A percentile compares a stretch with the other conserved stretches of the same genome.
phyloP scores from a whole-genome alignment of 64 coral and sea anemone species.

The Anthopleura sola region DNA sequence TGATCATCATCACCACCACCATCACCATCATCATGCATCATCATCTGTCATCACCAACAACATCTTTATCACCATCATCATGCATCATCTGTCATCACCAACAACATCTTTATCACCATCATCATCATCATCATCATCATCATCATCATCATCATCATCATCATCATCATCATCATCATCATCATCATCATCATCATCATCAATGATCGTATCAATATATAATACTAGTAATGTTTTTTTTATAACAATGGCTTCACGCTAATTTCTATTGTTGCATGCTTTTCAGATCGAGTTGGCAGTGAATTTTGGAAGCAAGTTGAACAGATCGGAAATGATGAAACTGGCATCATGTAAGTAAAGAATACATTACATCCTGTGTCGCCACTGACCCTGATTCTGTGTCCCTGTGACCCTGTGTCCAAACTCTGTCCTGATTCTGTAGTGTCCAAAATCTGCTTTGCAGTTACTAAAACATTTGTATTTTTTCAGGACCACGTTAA shows the following conservation, averaged over 20 bases:
- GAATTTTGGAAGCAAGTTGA: slow-evolving; percentile 99
- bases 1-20: background rate
- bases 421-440: too few relatives aligned
- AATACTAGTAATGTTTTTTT: too few relatives aligned
- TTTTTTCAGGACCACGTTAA: slow-evolving; percentile 72
- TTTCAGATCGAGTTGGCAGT: slow-evolving; percentile 94
- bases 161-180: too few relatives aligned
- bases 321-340: slow-evolving; percentile 86
- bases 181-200: too few relatives aligned
- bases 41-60: too few relatives aligned
- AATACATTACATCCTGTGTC: too few relatives aligned
- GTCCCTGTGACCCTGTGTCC: background rate
- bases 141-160: background rate
- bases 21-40: background rate
- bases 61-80: background rate
- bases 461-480: background rate
- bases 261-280: background rate
- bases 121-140: background rate
- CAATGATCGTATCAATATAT: too few relatives aligned
- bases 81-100: background rate
- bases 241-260: too few relatives aligned
- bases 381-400: too few relatives aligned
- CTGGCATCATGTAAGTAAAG: slow-evolving; percentile 76
- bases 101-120: background rate
- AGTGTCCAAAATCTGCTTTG: too few relatives aligned